Evolutionary conservation across 1,140 invertebrate species (phyloP), one percentile per base, ranked within the genome.

Genomic region (Ptiloglossa arizonensis): DNA sequence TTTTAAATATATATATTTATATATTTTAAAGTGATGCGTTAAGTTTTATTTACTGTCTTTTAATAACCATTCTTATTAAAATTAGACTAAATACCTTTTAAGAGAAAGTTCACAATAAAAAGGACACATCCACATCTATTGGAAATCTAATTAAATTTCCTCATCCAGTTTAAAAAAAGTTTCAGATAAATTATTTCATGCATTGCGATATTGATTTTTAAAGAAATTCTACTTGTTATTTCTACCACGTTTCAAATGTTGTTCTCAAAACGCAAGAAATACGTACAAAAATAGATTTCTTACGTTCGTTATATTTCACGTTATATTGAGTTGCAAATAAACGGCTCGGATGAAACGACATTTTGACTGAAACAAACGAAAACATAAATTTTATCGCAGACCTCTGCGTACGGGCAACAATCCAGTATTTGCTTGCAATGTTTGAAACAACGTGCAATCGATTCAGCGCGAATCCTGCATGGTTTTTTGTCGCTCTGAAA

Each of bases 401-500:
- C 44, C n/a, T 17, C 8, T 17, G 5, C 46, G n/a, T 19, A 5
- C 50, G 72, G 72, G 57, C 57, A 80, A 68, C 71, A 59, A 63
- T 75, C 64, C 72, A 69, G 57, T 76, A 48, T 62, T 29, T 63
- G 52, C 19, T 44, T 44, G 8, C 27, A 29, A 15, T 44, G 35
- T 38, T 44, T 52, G 56, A 35, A 48, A 54, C 64, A 62, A 44
- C n/a, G 1, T 29, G 15, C 60, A 50, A 79, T 79, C 76, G 69
- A 72, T 78, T 70, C 41, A 17, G 56, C 24, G 35, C n/a, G 64
- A 35, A 41, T 71, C 32, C 35, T 54, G 24, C 27, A 35, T 63
- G 46, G 54, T 69, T 82, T 82, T 69, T 67, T 38, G 50, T 24
- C 24, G 68, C 46, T 59, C 44, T n/a, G 46, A 57, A 63, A 75